These are phyloP conservation scores for Xanthostigma xanthostigma DNA, from an alignment of 2,888 invertebrate genomes.

Conservation along the genomic window DNA sequence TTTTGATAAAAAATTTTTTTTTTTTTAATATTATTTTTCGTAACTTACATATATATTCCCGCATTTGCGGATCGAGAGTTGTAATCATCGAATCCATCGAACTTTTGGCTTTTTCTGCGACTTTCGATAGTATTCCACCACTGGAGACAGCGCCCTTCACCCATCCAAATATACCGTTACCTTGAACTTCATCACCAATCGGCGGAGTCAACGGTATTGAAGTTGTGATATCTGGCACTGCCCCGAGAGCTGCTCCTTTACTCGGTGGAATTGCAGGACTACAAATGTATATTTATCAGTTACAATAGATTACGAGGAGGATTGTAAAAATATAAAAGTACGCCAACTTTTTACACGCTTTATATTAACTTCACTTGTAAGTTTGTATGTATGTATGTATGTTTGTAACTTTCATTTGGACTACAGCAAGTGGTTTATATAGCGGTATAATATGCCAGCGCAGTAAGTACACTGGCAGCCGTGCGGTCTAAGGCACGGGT, in stretches of 20 bases:
- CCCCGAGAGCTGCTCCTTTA: constrained; percentile 19
- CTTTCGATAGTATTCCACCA: constrained; percentile 45
- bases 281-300: constrained; percentile 7
- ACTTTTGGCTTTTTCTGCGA: constrained; percentile 61
- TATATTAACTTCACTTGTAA: too few relatives aligned
- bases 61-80: constrained; percentile 81
- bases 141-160: constrained; percentile 52
- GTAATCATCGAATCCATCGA: constrained; percentile 77
- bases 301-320: too few relatives aligned
- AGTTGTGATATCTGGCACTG: not conserved
- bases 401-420: too few relatives aligned
- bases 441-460: too few relatives aligned
- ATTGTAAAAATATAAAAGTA: too few relatives aligned
- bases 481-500: too few relatives aligned
- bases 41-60: constrained; percentile 64
- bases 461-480: too few relatives aligned
- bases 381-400: too few relatives aligned
- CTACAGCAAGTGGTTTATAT: too few relatives aligned
- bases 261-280: constrained; percentile 28
- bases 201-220: not conserved
- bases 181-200: constrained; percentile 36
- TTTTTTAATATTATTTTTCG: not conserved
- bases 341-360: too few relatives aligned
- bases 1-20: too few relatives aligned
- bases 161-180: constrained; percentile 47